phyloP scores from a whole-genome alignment of 2,888 invertebrate genomes.

The Crepidodera aurea region DNA sequence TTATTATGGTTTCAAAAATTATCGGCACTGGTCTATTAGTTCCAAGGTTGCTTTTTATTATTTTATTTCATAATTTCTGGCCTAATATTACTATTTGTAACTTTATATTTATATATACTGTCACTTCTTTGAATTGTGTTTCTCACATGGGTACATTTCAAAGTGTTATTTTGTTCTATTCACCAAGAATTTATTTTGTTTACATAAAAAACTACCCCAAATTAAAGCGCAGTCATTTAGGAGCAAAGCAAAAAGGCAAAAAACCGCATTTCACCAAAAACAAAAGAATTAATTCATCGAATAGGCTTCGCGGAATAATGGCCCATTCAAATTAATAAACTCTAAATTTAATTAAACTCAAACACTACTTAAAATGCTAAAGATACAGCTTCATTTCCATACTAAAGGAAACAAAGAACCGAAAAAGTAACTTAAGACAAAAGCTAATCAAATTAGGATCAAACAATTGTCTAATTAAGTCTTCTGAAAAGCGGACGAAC shows the following conservation, averaged over 20 bases:
- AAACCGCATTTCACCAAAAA: conserved; percentile 2
- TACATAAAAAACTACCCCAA: too few relatives aligned
- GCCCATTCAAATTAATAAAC: conserved; percentile 33
- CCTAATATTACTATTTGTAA: too few relatives aligned
- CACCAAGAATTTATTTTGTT: too few relatives aligned
- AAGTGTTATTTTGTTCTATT: too few relatives aligned
- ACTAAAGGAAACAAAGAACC: conserved; percentile 48
- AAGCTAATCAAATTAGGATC: conserved; percentile 58
- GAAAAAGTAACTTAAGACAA: conserved; percentile 51
- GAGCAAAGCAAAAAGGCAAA: background rate
- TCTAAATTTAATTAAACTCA: conserved; percentile 43
- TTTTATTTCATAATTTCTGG: too few relatives aligned
- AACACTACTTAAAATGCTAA: conserved; percentile 53
- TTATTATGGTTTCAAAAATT: too few relatives aligned
- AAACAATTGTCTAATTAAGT: conserved; percentile 60
- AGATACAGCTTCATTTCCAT: conserved; percentile 51
- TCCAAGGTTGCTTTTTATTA: too few relatives aligned
- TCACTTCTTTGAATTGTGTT: too few relatives aligned
- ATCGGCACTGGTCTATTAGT: too few relatives aligned
- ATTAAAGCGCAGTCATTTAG: too few relatives aligned
- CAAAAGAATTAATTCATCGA: conserved; percentile 11
- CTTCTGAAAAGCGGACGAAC: conserved; percentile 43
- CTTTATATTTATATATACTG: too few relatives aligned
- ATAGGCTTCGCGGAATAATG: conserved; percentile 12
- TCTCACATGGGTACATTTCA: too few relatives aligned